These are phyloP conservation scores for Drosophila barbarae DNA, from an alignment of 2,888 invertebrate genomes.

Conservation along the genomic window DNA sequence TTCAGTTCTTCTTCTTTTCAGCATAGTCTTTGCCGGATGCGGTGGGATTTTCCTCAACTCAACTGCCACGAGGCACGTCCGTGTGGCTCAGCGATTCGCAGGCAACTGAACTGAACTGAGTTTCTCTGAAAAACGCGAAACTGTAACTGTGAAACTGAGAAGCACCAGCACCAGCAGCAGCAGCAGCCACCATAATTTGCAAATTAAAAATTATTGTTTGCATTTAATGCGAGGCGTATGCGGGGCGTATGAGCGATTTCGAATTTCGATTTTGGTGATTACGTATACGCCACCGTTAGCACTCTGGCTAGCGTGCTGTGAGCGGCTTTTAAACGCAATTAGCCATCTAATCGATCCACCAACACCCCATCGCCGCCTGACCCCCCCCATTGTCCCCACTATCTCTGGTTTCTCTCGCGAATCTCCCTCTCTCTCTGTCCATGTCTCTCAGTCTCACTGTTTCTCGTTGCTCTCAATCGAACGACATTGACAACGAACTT, in stretches of 20 bases:
- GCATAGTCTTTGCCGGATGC: conserved; percentile 3
- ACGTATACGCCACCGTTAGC: conserved; percentile 26
- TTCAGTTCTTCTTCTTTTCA: neutral
- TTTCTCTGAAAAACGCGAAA: conserved; percentile 7
- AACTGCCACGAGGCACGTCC: conserved; percentile 45
- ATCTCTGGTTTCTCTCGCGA: neutral
- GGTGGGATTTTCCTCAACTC: neutral
- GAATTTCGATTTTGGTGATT: conserved; percentile 19
- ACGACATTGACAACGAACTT: conserved; percentile 67
- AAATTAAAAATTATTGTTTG: conserved; percentile 38
- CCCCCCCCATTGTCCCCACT: neutral
- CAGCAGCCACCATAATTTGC: conserved; percentile 22
- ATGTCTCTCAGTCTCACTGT: neutral
- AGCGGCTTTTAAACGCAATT: conserved; percentile 35
- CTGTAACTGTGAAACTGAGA: conserved; percentile 2
- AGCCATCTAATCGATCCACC: conserved; percentile 31
- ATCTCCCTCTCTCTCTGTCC: neutral
- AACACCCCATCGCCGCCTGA: conserved; percentile 11
- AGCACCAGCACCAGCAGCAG: conserved; percentile 1
- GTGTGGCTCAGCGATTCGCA: conserved; percentile 52
- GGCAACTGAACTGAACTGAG: conserved; percentile 47
- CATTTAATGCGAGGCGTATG: conserved; percentile 15
- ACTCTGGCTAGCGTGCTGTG: conserved; percentile 11
- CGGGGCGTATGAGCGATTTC: conserved; percentile 31
- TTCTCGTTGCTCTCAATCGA: conserved; percentile 27